These are phyloP conservation scores for Lycaon pictus DNA, from an alignment of 2,113 vertebrate species.

Conservation along the genomic window DNA sequence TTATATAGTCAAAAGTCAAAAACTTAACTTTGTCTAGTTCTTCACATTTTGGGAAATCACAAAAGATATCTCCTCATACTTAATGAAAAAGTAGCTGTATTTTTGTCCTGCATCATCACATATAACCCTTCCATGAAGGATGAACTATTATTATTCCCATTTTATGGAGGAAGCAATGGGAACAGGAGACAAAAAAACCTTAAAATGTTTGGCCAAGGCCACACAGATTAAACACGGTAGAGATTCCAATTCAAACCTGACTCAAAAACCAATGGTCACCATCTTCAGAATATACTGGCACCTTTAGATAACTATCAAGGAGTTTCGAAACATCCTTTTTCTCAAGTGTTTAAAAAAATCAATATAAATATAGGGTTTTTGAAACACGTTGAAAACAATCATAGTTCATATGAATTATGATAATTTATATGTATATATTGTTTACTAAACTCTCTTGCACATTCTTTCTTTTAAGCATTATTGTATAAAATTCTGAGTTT, in stretches of 20 bases:
- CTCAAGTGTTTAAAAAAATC: neutral
- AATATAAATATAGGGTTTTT: neutral
- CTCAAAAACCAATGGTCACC: neutral
- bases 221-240: neutral
- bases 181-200: neutral
- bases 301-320: neutral
- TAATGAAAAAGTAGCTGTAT: neutral
- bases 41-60: slow-evolving; percentile 4
- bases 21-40: slow-evolving; percentile 22
- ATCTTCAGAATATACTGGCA: neutral
- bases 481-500: neutral
- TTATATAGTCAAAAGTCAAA: slow-evolving; percentile 25
- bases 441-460: neutral
- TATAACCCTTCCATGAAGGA: neutral
- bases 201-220: neutral
- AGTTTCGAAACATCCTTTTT: neutral
- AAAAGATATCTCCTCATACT: neutral
- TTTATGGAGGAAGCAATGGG: neutral
- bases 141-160: neutral
- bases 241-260: neutral
- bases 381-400: neutral
- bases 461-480: slow-evolving; percentile 3
- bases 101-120: neutral
- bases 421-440: neutral
- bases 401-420: neutral